A percentile compares a stretch with the other conserved stretches of the same genome.
These are phyloP conservation scores for Vipera latastei DNA, from an alignment of 2,797 vertebrate genomes.

Conservation along the genomic window DNA sequence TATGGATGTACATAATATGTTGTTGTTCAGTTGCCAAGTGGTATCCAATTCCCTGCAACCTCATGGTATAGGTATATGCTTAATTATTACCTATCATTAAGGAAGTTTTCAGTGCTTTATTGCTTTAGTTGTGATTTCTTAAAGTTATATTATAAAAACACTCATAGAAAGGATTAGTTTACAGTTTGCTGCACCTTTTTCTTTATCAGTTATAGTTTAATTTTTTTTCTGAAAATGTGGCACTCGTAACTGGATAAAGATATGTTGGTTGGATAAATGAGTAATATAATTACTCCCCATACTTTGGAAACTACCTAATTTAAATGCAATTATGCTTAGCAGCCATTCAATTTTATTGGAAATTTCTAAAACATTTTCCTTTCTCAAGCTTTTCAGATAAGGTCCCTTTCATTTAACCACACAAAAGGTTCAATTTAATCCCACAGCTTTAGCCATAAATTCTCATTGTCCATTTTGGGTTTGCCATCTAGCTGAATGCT, in stretches of 20 bases:
- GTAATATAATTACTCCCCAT: not conserved
- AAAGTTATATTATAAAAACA: not conserved
- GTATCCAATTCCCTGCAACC: not conserved
- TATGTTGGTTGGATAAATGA: not conserved
- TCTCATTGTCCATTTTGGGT: not conserved
- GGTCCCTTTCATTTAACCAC: not conserved
- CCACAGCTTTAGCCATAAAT: not conserved
- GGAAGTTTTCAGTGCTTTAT: not conserved
- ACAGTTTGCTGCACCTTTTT: not conserved
- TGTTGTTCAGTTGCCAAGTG: not conserved
- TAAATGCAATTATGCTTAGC: not conserved
- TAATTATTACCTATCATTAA: not conserved
- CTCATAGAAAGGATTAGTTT: not conserved
- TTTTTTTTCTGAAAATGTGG: not conserved
- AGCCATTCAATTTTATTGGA: not conserved
- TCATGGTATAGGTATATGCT: not conserved
- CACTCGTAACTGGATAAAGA: not conserved
- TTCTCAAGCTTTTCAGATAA: not conserved
- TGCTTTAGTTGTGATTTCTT: not conserved
- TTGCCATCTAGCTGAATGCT: not conserved
- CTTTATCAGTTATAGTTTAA: not conserved
- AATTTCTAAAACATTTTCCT: not conserved
- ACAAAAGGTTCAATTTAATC: not conserved
- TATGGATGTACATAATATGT: not conserved
- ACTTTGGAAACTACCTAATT: not conserved